These are phyloP conservation scores for Tetheella fluctuosa DNA, from an alignment of 2,888 invertebrate genomes.

Conservation along the genomic window DNA sequence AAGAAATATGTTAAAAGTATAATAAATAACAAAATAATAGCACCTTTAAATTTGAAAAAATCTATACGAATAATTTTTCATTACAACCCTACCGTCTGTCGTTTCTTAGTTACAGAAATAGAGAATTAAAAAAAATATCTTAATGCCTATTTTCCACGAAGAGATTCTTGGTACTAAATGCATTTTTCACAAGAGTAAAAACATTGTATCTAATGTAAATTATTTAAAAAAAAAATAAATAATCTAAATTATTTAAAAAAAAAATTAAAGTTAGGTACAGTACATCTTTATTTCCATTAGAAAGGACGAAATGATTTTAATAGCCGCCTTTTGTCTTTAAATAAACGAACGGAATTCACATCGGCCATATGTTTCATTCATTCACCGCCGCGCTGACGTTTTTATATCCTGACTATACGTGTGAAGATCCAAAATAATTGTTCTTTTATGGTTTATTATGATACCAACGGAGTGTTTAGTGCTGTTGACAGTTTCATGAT, in stretches of 20 bases:
- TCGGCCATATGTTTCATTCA: constrained; percentile 66
- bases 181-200: too few species aligned
- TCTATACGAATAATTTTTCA: too few species aligned
- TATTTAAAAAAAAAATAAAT: neutral
- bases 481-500: constrained; percentile 70
- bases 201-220: too few species aligned
- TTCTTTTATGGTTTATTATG: constrained; percentile 68
- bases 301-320: constrained; percentile 28
- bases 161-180: too few species aligned
- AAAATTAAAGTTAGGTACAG: too few species aligned
- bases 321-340: constrained; percentile 43
- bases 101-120: too few species aligned
- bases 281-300: constrained; percentile 22
- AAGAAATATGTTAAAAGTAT: too few species aligned
- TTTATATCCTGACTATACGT: constrained; percentile 66
- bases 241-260: neutral
- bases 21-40: too few species aligned
- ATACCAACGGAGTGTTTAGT: constrained; percentile 76
- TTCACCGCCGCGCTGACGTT: constrained; percentile 66
- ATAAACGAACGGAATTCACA: constrained; percentile 42
- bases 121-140: too few species aligned
- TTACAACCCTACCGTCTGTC: too few species aligned
- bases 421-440: constrained; percentile 77
- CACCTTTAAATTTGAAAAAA: too few species aligned
- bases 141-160: too few species aligned